Conservation (phyloP, 2,113 vertebrate genomes). For the Nothocercus julius region DNA sequence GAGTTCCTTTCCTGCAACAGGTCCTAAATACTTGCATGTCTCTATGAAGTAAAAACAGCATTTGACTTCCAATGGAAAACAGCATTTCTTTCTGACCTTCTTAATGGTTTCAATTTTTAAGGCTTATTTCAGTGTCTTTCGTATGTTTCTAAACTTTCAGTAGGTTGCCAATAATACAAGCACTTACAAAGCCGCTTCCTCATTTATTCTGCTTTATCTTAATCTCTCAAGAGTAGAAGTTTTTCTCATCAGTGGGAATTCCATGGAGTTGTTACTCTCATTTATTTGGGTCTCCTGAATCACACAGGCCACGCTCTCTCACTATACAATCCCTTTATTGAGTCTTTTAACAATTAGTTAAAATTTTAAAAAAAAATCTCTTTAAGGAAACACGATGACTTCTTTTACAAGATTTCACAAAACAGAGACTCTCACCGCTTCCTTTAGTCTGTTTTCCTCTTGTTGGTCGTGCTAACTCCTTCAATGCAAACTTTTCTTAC, state of each 20-base stretch:
- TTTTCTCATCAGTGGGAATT: neutral
- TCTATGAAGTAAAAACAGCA: neutral
- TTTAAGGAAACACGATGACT: neutral
- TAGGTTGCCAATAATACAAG: neutral
- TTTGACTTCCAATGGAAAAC: neutral
- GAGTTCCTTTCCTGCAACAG: neutral
- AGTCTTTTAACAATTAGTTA: neutral
- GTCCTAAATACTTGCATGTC: accelerated
- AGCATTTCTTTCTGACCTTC: neutral
- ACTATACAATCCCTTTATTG: neutral
- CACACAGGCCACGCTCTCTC: neutral
- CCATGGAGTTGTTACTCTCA: neutral
- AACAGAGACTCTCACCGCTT: neutral
- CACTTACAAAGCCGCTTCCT: neutral
- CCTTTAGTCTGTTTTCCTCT: neutral
- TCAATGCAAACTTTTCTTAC: neutral
- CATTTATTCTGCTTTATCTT: neutral
- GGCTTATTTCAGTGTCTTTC: neutral
- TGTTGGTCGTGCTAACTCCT: neutral
- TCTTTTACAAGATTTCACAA: neutral
- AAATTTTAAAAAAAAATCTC: neutral
- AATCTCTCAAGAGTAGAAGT: neutral
- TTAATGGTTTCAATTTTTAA: neutral
- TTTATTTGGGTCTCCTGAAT: neutral
- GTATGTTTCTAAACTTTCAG: neutral